Percentiles rank a stretch among this genome's conserved stretches.
Evolutionary conservation across 2,888 invertebrate species (phyloP).

Genomic region (Tyria jacobaeae): DNA sequence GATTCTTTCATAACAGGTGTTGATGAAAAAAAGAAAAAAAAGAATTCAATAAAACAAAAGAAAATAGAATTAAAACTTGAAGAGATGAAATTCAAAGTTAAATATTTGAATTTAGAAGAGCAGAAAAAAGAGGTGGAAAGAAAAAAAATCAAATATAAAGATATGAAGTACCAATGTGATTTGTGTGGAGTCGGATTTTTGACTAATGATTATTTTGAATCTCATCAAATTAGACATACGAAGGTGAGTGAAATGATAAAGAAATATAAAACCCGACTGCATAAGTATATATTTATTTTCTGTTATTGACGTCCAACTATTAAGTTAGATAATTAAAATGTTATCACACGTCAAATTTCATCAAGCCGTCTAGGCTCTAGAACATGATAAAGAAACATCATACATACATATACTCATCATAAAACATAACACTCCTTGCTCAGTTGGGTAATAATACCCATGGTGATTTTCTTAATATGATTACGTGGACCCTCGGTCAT

Average conservation of each 20-base stretch:
- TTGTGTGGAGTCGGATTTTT: conserved; percentile 39
- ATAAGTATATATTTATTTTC: too few species aligned
- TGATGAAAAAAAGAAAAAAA: background rate
- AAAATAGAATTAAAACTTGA: conserved; percentile 24
- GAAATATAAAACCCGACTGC: too few species aligned
- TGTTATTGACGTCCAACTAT: too few species aligned
- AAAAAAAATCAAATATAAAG: conserved; percentile 38
- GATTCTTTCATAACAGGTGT: background rate
- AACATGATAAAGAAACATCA: too few species aligned
- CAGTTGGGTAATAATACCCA: too few species aligned
- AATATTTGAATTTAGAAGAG: conserved; percentile 42
- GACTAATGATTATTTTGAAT: conserved; percentile 29
- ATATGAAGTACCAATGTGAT: conserved; percentile 38
- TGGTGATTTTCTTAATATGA: too few species aligned
- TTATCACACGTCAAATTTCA: too few species aligned
- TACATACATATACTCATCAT: too few species aligned
- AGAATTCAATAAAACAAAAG: background rate
- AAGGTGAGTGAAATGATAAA: conserved; percentile 17
- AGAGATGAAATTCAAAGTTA: conserved; percentile 41
- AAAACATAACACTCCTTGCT: too few species aligned
- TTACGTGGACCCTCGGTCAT: too few species aligned
- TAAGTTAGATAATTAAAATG: too few species aligned
- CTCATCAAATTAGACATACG: conserved; percentile 32
- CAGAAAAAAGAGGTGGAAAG: conserved; percentile 42
- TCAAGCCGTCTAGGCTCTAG: too few species aligned